Evolutionary conservation across 1,140 invertebrate genomes (phyloP), one percentile per base, ranked within the genome.

Genomic region (Plutomurus gul): DNA sequence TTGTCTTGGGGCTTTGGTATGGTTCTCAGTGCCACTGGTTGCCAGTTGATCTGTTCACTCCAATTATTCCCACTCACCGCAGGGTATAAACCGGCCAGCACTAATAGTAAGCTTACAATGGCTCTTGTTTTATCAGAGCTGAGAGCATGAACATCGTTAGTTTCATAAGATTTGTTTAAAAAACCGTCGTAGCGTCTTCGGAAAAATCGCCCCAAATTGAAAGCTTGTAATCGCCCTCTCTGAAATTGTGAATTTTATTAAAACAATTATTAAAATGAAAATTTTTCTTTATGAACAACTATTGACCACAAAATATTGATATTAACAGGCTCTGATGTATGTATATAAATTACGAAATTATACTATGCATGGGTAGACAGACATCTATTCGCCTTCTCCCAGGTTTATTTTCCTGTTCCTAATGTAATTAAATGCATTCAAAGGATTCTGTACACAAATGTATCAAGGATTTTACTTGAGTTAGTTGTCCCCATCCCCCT

Each of bases 51-150:
- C 4, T 74, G 8, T 20, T 75, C 37, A 46, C 46, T 78, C 56
- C 47, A 65, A 6, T 8, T 4, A 49, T 72, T 60, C 4, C 90
- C 86, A 5, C 89, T 86, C 22, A 86, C 85, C 0, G 95, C 94
- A 25, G 92, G 93, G 87, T 91, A 97, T 39, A 97, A 87, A 22
- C 93, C 94, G 6, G 95, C 94, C 22, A 96, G 87, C 70, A 96
- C 89, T 37, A 91, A 88, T 84, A 92, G 90, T 0, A 93, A 94
- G 85, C 94, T 97, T 92, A 95, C 95, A 81, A 83, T 87, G 84
- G 94, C 95, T 46, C 96, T 88, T 18, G 60, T 79, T 27, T 79
- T 83, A 49, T 85, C 80, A 1, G 81, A 77, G 60, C 65, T 74
- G 7, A 76, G 36, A 7, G 60, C 56, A 47, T 65, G 79, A 51